A percentile compares a stretch with the other conserved stretches of the same genome.
These are phyloP conservation scores for Lissocephala sabroskyi DNA, from an alignment of 2,888 invertebrate genomes.

Conservation along the genomic window DNA sequence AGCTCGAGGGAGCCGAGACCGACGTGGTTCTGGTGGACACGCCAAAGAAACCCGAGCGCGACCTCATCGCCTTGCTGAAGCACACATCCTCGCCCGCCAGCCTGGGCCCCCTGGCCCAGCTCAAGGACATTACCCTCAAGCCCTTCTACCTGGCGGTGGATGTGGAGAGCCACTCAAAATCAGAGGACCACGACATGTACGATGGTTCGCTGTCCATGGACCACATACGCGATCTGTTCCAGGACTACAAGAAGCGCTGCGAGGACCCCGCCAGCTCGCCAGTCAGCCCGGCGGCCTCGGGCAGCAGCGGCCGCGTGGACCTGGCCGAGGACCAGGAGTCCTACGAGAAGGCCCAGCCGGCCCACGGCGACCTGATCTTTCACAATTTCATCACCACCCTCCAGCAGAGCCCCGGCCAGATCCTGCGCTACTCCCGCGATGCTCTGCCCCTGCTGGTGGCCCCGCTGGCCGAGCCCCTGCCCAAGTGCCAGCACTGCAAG, in stretches of 20 bases:
- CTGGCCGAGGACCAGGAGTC: conserved; percentile 75
- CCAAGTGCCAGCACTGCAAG: conserved; percentile 80
- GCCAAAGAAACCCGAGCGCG: conserved; percentile 80
- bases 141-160: conserved; percentile 77
- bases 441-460: conserved; percentile 80
- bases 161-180: conserved; percentile 73
- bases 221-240: conserved; percentile 77
- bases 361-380: conserved; percentile 88
- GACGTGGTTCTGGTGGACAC: conserved; percentile 85
- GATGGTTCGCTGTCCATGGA: conserved; percentile 71
- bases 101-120: conserved; percentile 58
- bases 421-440: conserved; percentile 85
- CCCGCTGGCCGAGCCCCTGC: conserved; percentile 75
- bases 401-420: conserved; percentile 84
- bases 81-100: conserved; percentile 71
- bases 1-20: conserved; percentile 87
- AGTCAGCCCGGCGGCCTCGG: conserved; percentile 36
- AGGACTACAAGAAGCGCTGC: conserved; percentile 76
- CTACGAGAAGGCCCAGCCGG: conserved; percentile 85
- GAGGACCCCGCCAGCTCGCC: conserved; percentile 66
- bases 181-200: conserved; percentile 67
- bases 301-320: conserved; percentile 29
- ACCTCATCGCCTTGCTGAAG: conserved; percentile 81
- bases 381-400: conserved; percentile 84
- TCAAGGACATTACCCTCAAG: conserved; percentile 73